phyloP scores from a whole-genome alignment of 1,140 invertebrate species.

The Latrodectus geometricus region DNA sequence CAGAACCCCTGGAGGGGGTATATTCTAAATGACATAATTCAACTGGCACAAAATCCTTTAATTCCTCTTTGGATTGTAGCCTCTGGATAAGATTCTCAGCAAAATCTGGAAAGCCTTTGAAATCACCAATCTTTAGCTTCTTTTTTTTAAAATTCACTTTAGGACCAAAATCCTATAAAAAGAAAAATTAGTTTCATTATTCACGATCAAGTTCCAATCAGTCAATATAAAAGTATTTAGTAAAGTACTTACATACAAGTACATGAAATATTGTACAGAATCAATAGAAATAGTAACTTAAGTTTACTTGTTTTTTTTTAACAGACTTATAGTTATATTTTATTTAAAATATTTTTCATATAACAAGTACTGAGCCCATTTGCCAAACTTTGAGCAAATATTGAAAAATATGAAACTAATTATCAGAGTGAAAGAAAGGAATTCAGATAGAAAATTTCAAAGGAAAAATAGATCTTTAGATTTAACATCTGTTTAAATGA shows the following conservation, averaged over 20 bases:
- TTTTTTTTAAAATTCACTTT: slow-evolving; percentile 98
- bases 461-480: too few species aligned
- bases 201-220: not conserved
- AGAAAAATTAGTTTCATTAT: not conserved
- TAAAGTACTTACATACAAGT: not conserved
- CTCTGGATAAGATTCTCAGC: slow-evolving; percentile 86
- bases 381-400: too few species aligned
- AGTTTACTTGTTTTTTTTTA: too few species aligned
- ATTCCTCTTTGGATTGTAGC: slow-evolving; percentile 76
- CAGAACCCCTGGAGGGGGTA: slow-evolving; percentile 84
- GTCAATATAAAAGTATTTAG: not conserved
- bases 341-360: too few species aligned
- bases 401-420: too few species aligned
- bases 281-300: not conserved
- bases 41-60: slow-evolving; percentile 86
- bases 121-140: slow-evolving; percentile 82
- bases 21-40: slow-evolving; percentile 98
- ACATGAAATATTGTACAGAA: not conserved
- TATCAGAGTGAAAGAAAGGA: too few species aligned
- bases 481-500: too few species aligned
- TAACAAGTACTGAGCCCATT: too few species aligned
- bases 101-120: slow-evolving; percentile 88
- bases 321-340: too few species aligned
- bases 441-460: too few species aligned
- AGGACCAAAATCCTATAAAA: slow-evolving; percentile 90